Evolutionary conservation across 1,140 invertebrate species (phyloP).

Genomic region (Lepidurus arcticus): DNA sequence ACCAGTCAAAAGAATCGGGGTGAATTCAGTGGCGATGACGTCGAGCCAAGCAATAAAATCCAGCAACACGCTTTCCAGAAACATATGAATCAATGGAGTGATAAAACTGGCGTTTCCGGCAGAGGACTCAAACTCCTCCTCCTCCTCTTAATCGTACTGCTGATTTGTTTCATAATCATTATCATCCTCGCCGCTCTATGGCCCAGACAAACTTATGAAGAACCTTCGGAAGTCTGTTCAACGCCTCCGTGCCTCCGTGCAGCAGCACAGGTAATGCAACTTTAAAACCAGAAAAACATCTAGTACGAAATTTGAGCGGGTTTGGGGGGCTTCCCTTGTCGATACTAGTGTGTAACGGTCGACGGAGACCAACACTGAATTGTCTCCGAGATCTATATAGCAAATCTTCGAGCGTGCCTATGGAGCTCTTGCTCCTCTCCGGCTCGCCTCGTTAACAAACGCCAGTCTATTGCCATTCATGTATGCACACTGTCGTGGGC

Average conservation of each 20-base stretch:
- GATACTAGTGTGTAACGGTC: background rate
- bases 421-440: background rate
- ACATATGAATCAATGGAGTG: conserved; percentile 21
- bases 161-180: conserved; percentile 42
- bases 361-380: background rate
- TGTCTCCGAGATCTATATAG: background rate
- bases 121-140: conserved; percentile 39
- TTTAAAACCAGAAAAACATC: background rate
- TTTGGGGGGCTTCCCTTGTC: background rate
- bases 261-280: conserved; percentile 40
- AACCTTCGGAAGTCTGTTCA: conserved; percentile 41
- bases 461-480: conserved; percentile 18
- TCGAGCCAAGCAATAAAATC: background rate
- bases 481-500: conserved; percentile 12
- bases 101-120: conserved; percentile 28
- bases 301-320: background rate
- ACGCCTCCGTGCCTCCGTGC: conserved; percentile 41
- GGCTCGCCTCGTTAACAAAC: conserved; percentile 7
- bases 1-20: background rate
- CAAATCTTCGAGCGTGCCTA: background rate
- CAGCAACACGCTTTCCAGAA: background rate
- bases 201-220: conserved; percentile 41
- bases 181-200: conserved; percentile 42
- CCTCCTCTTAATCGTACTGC: conserved; percentile 40
- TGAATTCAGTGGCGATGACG: conserved; percentile 8